A percentile compares a stretch with the other conserved stretches of the same genome.
phyloP scores from a whole-genome alignment of 2,113 vertebrate species.

The Crotalus horridus region DNA sequence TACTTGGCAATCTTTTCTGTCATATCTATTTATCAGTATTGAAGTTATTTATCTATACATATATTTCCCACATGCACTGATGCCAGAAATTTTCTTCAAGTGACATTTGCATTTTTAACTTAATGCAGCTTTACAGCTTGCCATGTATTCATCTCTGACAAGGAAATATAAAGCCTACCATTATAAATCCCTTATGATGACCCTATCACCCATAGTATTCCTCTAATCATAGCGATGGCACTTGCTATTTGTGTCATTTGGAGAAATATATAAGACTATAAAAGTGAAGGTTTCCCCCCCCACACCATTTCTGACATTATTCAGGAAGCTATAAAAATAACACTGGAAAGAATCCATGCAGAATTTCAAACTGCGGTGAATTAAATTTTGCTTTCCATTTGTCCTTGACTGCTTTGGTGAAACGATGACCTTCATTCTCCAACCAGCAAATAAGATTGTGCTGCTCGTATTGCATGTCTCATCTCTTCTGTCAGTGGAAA shows the following conservation, averaged over 20 bases:
- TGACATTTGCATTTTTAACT: conserved; percentile 59
- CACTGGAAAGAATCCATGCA: conserved; percentile 35
- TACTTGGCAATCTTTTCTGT: conserved; percentile 26
- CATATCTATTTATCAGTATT: background rate
- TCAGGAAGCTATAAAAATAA: conserved; percentile 52
- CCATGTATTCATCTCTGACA: conserved; percentile 50
- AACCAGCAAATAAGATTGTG: conserved; percentile 47
- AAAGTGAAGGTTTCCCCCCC: conserved; percentile 41
- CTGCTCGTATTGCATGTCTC: background rate
- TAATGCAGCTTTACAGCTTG: conserved; percentile 54
- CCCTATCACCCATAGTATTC: conserved; percentile 47
- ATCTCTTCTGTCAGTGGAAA: background rate
- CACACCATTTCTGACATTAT: conserved; percentile 37
- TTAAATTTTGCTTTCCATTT: background rate
- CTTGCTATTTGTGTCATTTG: conserved; percentile 48
- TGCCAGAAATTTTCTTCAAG: conserved; percentile 28
- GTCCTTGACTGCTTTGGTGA: background rate
- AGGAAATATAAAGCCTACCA: conserved; percentile 38
- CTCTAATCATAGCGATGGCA: conserved; percentile 56
- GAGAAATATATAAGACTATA: conserved; percentile 46
- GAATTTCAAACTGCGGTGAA: conserved; percentile 45
- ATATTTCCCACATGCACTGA: conserved; percentile 20
- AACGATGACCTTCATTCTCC: conserved; percentile 23
- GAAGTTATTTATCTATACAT: background rate
- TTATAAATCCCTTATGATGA: conserved; percentile 64